A percentile compares a stretch with the other conserved stretches of the same genome.
Evolutionary conservation across 2,888 invertebrate genomes (phyloP).

Genomic region (Cheiracanthium punctorium): DNA sequence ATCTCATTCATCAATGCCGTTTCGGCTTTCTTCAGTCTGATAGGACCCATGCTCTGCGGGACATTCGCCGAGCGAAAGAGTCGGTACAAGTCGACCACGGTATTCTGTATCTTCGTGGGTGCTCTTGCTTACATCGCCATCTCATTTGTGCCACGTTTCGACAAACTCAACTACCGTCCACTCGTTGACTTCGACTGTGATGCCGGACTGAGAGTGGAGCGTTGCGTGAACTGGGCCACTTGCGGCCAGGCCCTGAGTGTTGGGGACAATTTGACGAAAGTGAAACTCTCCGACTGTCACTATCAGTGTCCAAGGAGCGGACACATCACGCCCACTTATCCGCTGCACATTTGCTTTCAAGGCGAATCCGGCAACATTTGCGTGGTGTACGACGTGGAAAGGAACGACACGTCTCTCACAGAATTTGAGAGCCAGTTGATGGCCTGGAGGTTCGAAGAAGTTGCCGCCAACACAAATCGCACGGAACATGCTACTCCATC

Average conservation of each 20-base stretch:
- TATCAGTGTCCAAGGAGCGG: constrained; percentile 70
- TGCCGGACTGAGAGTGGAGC: constrained; percentile 71
- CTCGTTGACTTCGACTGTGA: constrained; percentile 72
- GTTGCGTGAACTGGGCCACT: constrained; percentile 72
- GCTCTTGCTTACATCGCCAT: constrained; percentile 75
- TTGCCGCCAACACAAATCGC: constrained; percentile 16
- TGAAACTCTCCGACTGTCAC: constrained; percentile 70
- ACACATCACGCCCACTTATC: constrained; percentile 54
- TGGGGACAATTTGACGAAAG: constrained; percentile 55
- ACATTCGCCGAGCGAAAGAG: constrained; percentile 86
- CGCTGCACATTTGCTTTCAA: constrained; percentile 71
- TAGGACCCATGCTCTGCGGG: constrained; percentile 87
- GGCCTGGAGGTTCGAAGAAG: constrained; percentile 70
- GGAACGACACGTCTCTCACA: constrained; percentile 40
- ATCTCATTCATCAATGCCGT: constrained; percentile 86
- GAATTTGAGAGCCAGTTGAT: constrained; percentile 71
- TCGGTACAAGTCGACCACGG: constrained; percentile 75
- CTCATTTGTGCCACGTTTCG: constrained; percentile 74
- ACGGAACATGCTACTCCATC: not conserved
- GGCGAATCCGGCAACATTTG: constrained; percentile 59
- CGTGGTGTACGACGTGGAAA: constrained; percentile 55
- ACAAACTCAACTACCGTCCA: constrained; percentile 64
- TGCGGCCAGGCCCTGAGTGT: constrained; percentile 55
- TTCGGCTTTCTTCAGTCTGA: constrained; percentile 85
- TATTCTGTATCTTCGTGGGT: constrained; percentile 75